Percentiles rank a stretch among this genome's conserved stretches.
Evolutionary conservation across 2,113 vertebrate genomes (phyloP).

Genomic region (Todiramphus chloris): DNA sequence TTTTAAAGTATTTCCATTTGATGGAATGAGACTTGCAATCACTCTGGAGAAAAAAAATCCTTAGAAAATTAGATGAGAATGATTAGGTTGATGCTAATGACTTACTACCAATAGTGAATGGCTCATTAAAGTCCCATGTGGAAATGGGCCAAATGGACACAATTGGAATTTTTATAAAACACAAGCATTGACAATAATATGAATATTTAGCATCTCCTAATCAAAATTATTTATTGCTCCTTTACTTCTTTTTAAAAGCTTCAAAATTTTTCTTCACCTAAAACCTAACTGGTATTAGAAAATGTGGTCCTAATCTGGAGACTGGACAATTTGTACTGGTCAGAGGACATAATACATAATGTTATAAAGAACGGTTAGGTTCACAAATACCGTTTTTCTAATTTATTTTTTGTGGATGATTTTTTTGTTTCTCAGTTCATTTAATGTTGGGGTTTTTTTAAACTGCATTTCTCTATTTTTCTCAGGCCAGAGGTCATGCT

Average conservation of each 20-base stretch:
- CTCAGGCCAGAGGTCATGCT: background rate
- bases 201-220: background rate
- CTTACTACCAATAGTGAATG: background rate
- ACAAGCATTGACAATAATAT: background rate
- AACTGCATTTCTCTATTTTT: background rate
- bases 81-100: slow-evolving; percentile 5
- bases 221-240: background rate
- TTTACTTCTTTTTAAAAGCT: background rate
- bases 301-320: background rate
- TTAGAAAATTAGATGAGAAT: background rate
- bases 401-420: background rate
- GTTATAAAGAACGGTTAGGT: background rate
- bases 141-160: background rate
- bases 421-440: background rate
- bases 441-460: background rate
- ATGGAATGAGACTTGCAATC: slow-evolving; percentile 5
- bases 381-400: background rate
- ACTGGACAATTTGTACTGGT: background rate
- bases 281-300: background rate
- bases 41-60: background rate
- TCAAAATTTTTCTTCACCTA: background rate
- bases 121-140: background rate
- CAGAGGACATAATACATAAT: background rate
- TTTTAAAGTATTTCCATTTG: slow-evolving; percentile 16
- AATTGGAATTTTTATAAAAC: background rate